Evolutionary conservation across 2,113 vertebrate genomes (phyloP).

Genomic region (Nestor notabilis): DNA sequence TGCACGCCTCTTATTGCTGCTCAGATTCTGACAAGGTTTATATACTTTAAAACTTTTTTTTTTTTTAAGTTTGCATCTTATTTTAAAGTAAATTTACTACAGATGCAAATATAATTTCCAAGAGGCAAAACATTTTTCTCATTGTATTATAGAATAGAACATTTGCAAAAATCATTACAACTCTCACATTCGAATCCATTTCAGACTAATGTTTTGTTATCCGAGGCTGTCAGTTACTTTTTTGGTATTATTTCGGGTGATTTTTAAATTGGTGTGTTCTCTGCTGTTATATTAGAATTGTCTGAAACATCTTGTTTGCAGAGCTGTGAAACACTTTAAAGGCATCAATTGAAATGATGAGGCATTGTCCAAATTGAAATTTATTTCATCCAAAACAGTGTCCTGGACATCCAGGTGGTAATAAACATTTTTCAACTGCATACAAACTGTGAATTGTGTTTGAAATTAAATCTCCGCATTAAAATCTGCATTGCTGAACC

Average conservation of each 20-base stretch:
- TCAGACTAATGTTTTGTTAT: not conserved
- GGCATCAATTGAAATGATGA: constrained; percentile 12
- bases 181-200: not conserved
- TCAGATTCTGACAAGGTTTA: not conserved
- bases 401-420: constrained; percentile 31
- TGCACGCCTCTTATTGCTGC: not conserved
- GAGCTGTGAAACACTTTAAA: constrained; percentile 18
- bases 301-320: not conserved
- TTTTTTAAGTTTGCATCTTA: not conserved
- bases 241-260: not conserved
- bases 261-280: not conserved
- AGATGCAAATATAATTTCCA: not conserved
- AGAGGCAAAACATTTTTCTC: not conserved
- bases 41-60: not conserved
- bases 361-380: constrained; percentile 47
- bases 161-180: not conserved
- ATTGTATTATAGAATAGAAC: not conserved
- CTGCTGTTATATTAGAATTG: not conserved
- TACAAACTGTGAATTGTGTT: constrained; percentile 63
- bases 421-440: constrained; percentile 47
- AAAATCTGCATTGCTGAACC: constrained; percentile 61
- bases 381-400: constrained; percentile 34
- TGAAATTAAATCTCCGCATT: constrained; percentile 67
- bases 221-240: not conserved
- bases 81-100: not conserved